Percentiles rank a stretch among this genome's conserved stretches.
Conservation (phyloP, 2,888 invertebrate species). For the Chironomus tentans region DNA sequence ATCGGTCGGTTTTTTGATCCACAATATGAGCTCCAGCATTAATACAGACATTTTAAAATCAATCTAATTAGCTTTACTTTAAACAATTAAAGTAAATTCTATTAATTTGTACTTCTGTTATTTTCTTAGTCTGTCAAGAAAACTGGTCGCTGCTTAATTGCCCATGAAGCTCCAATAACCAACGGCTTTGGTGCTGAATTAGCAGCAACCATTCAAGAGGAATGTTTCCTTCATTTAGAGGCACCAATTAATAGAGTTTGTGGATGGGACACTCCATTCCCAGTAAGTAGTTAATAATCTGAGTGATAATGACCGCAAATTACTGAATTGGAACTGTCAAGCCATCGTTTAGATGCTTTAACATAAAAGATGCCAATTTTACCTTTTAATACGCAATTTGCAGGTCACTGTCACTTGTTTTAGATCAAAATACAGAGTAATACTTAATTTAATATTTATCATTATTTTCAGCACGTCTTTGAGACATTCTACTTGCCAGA, state of each 20-base stretch:
- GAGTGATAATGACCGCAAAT: too few relatives aligned
- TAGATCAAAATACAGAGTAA: too few relatives aligned
- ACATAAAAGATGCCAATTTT: too few relatives aligned
- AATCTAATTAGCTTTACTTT: too few relatives aligned
- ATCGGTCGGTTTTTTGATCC: too few relatives aligned
- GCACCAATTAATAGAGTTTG: slow-evolving; percentile 83
- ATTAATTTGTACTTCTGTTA: too few relatives aligned
- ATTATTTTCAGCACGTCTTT: slow-evolving; percentile 56
- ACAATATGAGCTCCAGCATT: background rate
- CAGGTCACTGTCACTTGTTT: too few relatives aligned
- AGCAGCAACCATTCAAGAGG: slow-evolving; percentile 84
- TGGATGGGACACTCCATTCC: slow-evolving; percentile 97
- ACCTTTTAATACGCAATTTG: too few relatives aligned
- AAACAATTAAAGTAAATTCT: too few relatives aligned
- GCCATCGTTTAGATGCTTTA: too few relatives aligned
- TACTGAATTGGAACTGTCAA: too few relatives aligned
- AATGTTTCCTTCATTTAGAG: slow-evolving; percentile 91
- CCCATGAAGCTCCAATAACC: slow-evolving; percentile 95
- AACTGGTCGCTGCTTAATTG: slow-evolving; percentile 81
- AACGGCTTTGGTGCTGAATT: slow-evolving; percentile 94
- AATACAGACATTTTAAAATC: too few relatives aligned
- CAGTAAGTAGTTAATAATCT: slow-evolving; percentile 38
- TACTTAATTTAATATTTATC: background rate
- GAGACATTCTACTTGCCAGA: slow-evolving; percentile 95
- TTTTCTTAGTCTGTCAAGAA: slow-evolving; percentile 91